These are phyloP conservation scores for Lobophora halterata DNA, from an alignment of 2,888 invertebrate genomes.

Conservation along the genomic window DNA sequence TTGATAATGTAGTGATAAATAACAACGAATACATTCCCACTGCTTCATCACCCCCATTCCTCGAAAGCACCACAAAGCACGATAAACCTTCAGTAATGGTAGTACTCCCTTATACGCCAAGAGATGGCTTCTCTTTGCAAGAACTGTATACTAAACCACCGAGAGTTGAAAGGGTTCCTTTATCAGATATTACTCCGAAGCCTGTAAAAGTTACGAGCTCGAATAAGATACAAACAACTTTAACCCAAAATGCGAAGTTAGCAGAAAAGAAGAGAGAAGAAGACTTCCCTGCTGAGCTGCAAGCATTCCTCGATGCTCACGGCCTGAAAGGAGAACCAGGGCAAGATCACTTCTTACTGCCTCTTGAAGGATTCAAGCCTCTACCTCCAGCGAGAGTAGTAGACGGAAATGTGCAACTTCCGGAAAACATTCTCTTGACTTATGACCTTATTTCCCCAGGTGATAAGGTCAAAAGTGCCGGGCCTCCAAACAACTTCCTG, in stretches of 20 bases:
- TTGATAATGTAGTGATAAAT: slow-evolving; percentile 34
- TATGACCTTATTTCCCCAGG: slow-evolving; percentile 65
- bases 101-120: slow-evolving; percentile 83
- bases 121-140: slow-evolving; percentile 79
- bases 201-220: slow-evolving; percentile 39
- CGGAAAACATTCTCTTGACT: slow-evolving; percentile 67
- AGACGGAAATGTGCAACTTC: slow-evolving; percentile 64
- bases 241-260: slow-evolving; percentile 43
- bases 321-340: slow-evolving; percentile 62
- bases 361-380: slow-evolving; percentile 72
- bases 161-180: slow-evolving; percentile 78
- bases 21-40: slow-evolving; percentile 33
- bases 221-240: slow-evolving; percentile 43
- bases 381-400: slow-evolving; percentile 62
- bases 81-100: slow-evolving; percentile 79
- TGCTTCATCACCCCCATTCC: slow-evolving; percentile 31
- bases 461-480: slow-evolving; percentile 37
- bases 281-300: slow-evolving; percentile 60
- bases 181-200: slow-evolving; percentile 51
- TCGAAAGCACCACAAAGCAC: slow-evolving; percentile 55
- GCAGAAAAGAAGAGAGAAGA: slow-evolving; percentile 44
- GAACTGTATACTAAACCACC: slow-evolving; percentile 85
- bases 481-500: slow-evolving; percentile 53
- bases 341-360: slow-evolving; percentile 64
- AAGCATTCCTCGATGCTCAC: slow-evolving; percentile 66